Evolutionary conservation across 2,797 vertebrate genomes (phyloP).

Genomic region (Mycteria americana): DNA sequence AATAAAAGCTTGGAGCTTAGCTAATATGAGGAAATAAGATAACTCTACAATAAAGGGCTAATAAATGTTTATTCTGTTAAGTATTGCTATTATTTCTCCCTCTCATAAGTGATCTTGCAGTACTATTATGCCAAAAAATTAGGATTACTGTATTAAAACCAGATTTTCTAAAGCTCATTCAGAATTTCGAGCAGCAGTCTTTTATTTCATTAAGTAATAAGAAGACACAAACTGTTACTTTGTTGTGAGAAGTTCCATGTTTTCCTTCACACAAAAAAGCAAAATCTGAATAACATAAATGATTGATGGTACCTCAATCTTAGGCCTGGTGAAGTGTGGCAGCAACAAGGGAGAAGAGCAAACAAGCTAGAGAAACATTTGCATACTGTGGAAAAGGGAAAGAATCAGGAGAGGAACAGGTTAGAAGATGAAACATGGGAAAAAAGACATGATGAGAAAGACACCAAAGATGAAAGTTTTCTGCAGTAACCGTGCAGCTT

Average conservation of each 20-base stretch:
- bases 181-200: background rate
- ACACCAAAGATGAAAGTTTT: background rate
- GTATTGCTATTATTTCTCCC: background rate
- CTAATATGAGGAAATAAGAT: background rate
- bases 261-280: background rate
- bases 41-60: background rate
- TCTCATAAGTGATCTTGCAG: background rate
- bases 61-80: background rate
- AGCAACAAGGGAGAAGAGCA: background rate
- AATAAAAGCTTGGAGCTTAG: background rate
- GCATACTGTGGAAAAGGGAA: background rate
- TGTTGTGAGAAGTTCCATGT: background rate
- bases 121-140: background rate
- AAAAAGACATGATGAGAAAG: background rate
- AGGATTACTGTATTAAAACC: background rate
- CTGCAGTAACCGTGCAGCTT: background rate
- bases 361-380: background rate
- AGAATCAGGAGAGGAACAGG: background rate
- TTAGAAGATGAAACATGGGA: background rate
- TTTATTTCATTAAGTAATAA: background rate
- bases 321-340: background rate
- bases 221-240: background rate
- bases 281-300: background rate
- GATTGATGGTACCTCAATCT: background rate
- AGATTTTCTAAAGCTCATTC: constrained; percentile 9